Evolutionary conservation across 2,888 invertebrate genomes (phyloP), one percentile per base, ranked within the genome.

Genomic region (Eupithecia subumbrata): DNA sequence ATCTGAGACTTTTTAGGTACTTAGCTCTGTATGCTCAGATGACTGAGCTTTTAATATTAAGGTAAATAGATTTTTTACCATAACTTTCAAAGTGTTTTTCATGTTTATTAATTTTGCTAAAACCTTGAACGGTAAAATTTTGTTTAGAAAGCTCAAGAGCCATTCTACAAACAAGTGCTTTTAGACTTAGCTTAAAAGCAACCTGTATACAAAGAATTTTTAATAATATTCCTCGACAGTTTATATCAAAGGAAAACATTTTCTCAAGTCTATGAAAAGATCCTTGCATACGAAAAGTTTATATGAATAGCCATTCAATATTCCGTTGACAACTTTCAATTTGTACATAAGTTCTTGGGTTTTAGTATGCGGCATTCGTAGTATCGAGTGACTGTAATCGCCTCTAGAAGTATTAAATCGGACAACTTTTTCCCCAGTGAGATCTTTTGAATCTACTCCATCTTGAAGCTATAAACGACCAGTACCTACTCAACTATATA

Each of bases 191-290:
- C 60, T 9, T 45, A 68, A 7, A 25, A 52, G 52, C 12, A 25
- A 67, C 22, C 25, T 66, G 63, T 69, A 66, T 60, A 69, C 63
- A 76, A 76, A 67, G 71, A 52, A 63, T 71, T 76, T 73, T 69
- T 71, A 66, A 75, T 72, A 43, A 72, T 37, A 56, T 76, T 52
- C 72, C 75, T 63, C 48, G 52, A 68, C 74, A 76, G 71, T 71
- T 75, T 70, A 63, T 68, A 60, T 34, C 67, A 78, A 75, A 74
- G 73, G 34, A 75, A 73, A 72, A 80, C 66, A 70, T 73, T 70
- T 77, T 76, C 67, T 34, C 74, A 78, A 76, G 71, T 71, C 69
- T 72, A 78, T 60, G 34, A 56, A 74, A 76, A 73, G 71, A 71
- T 67, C 9, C 18, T 43, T 71, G 43, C 40, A 45, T 60, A 52